These are phyloP conservation scores for Plectropomus leopardus DNA, from an alignment of 2,113 vertebrate genomes.

Conservation along the genomic window DNA sequence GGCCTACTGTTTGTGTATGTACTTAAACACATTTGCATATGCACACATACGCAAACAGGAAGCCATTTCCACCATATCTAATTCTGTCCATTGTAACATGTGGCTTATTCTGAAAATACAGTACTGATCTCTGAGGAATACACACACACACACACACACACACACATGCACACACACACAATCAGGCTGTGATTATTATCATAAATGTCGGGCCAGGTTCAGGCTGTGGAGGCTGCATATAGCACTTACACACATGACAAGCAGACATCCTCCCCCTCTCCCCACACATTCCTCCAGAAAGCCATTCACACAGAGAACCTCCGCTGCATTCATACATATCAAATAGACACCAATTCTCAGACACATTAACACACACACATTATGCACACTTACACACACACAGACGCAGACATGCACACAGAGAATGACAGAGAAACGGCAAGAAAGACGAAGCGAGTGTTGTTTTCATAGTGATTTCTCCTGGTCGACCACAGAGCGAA, in stretches of 20 bases:
- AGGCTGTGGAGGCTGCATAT: slow-evolving; percentile 45
- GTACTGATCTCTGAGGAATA: slow-evolving; percentile 26
- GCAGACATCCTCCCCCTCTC: slow-evolving; percentile 66
- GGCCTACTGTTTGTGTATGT: neutral
- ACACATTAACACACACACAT: neutral
- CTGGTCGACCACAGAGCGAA: slow-evolving; percentile 50
- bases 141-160: slow-evolving; percentile 5
- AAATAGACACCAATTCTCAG: slow-evolving; percentile 55
- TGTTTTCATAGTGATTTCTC: slow-evolving; percentile 65
- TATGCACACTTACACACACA: slow-evolving; percentile 1
- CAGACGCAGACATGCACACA: slow-evolving; percentile 15
- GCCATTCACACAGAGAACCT: slow-evolving; percentile 67
- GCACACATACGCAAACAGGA: slow-evolving; percentile 44
- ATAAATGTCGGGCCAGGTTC: slow-evolving; percentile 49
- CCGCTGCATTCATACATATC: slow-evolving; percentile 74
- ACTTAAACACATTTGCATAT: slow-evolving; percentile 10
- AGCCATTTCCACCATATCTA: slow-evolving; percentile 17
- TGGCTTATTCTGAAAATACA: slow-evolving; percentile 44
- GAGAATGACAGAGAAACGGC: slow-evolving; percentile 7
- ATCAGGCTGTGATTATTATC: slow-evolving; percentile 71
- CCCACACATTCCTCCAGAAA: slow-evolving; percentile 62
- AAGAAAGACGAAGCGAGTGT: slow-evolving; percentile 32
- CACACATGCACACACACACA: slow-evolving; percentile 41
- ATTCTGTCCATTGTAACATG: slow-evolving; percentile 35
- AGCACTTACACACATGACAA: slow-evolving; percentile 66